Evolutionary conservation across 2,888 invertebrate genomes (phyloP).

Genomic region (Agonopterix arenella): DNA sequence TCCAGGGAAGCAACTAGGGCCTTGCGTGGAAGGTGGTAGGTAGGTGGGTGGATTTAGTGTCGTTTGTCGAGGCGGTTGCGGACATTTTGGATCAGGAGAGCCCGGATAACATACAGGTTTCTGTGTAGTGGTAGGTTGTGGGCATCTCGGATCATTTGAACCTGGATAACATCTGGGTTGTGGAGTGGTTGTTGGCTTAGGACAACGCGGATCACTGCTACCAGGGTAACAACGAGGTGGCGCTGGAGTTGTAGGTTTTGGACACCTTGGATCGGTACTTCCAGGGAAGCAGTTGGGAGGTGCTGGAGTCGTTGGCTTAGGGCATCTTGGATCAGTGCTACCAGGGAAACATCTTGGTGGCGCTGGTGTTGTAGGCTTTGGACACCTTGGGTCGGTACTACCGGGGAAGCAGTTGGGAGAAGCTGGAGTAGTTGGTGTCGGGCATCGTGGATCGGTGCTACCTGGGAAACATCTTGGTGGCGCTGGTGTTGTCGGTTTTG

Average conservation of each 20-base stretch:
- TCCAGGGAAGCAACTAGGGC: conserved; percentile 15
- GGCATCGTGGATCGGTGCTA: conserved; percentile 25
- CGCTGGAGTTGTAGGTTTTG: conserved; percentile 15
- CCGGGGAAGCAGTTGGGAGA: conserved; percentile 28
- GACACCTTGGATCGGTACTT: conserved; percentile 26
- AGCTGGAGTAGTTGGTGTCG: conserved; percentile 12
- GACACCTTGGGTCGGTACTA: conserved; percentile 31
- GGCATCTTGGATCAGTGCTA: conserved; percentile 23
- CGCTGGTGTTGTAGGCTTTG: conserved; percentile 25
- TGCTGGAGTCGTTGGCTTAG: conserved; percentile 25
- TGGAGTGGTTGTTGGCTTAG: conserved; percentile 17
- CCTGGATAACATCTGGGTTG: conserved; percentile 27
- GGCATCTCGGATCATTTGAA: conserved; percentile 27
- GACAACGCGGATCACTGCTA: conserved; percentile 29
- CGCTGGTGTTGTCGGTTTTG: conserved; percentile 22
- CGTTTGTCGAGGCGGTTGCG: conserved; percentile 15
- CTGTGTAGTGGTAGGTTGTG: conserved; percentile 13
- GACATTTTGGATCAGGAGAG: conserved; percentile 30
- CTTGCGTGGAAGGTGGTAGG: conserved; percentile 22
- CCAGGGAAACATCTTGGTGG: conserved; percentile 23
- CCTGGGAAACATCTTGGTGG: conserved; percentile 31
- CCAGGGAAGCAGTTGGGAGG: conserved; percentile 14
- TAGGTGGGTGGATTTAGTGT: conserved; percentile 16
- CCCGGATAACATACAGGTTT: conserved; percentile 22
- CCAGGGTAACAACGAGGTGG: conserved; percentile 31